Evolutionary conservation across 2,113 vertebrate genomes (phyloP).

Genomic region (Phalacrocorax carbo): DNA sequence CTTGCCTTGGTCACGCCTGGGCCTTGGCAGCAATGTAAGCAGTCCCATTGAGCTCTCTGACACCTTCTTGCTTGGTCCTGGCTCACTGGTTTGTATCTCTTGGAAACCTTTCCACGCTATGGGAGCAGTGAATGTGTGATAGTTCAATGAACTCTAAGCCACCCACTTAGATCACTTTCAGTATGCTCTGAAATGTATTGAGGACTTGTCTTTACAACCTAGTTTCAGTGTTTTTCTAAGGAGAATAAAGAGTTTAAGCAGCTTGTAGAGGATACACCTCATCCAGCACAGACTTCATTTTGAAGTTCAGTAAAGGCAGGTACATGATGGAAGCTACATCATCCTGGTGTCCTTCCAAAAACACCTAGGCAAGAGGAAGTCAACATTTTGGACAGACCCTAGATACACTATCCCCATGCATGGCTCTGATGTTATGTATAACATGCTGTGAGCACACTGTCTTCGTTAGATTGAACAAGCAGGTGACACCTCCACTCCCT

Average conservation of each 20-base stretch:
- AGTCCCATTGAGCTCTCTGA: background rate
- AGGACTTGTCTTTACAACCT: background rate
- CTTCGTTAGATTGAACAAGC: background rate
- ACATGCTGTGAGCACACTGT: background rate
- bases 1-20: background rate
- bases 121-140: background rate
- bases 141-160: background rate
- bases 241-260: background rate
- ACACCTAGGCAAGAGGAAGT: background rate
- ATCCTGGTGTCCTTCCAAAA: background rate
- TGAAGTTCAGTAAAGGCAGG: background rate
- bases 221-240: background rate
- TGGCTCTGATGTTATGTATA: too few species aligned
- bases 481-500: background rate
- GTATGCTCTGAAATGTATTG: background rate
- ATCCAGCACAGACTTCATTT: background rate
- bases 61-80: background rate
- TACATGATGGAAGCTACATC: background rate
- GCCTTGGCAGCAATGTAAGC: background rate
- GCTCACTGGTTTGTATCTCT: background rate
- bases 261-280: background rate
- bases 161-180: background rate
- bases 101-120: background rate
- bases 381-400: fast-evolving
- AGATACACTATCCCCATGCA: too few species aligned